A percentile compares a stretch with the other conserved stretches of the same genome.
Evolutionary conservation across 2,888 invertebrate genomes (phyloP).

Genomic region (Seira sanloemensis): DNA sequence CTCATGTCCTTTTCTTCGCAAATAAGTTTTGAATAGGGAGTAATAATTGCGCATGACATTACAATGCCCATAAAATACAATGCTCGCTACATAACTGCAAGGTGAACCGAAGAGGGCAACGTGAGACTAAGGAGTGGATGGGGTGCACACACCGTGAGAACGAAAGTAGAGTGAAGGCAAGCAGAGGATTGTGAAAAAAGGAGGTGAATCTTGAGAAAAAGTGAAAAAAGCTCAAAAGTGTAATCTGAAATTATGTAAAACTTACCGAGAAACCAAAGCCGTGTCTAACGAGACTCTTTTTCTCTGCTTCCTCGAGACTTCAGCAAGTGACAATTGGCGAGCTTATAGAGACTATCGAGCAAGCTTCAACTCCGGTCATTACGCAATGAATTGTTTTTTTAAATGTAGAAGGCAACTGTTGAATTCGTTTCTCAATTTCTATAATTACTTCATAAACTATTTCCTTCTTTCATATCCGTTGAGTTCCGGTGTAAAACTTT

Average conservation of each 20-base stretch:
- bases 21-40: too few relatives aligned
- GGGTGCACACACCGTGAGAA: not conserved
- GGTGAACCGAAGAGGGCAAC: not conserved
- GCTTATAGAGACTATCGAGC: not conserved
- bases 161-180: not conserved
- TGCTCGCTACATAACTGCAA: not conserved
- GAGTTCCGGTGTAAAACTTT: constrained; percentile 14
- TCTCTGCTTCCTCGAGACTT: not conserved
- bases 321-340: constrained; percentile 7
- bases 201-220: not conserved
- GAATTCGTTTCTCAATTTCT: not conserved
- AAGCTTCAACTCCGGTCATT: constrained; percentile 14
- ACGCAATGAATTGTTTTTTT: not conserved
- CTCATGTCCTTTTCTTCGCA: too few relatives aligned
- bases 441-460: not conserved
- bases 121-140: not conserved
- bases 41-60: too few relatives aligned
- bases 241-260: not conserved
- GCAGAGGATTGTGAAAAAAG: not conserved
- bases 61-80: not conserved
- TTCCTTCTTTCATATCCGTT: not conserved
- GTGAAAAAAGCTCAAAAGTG: not conserved
- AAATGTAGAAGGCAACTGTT: not conserved
- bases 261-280: constrained; percentile 61
- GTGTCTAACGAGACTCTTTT: constrained; percentile 20